Conservation (phyloP, 2,888 invertebrate species). For the Pterostichus niger region DNA sequence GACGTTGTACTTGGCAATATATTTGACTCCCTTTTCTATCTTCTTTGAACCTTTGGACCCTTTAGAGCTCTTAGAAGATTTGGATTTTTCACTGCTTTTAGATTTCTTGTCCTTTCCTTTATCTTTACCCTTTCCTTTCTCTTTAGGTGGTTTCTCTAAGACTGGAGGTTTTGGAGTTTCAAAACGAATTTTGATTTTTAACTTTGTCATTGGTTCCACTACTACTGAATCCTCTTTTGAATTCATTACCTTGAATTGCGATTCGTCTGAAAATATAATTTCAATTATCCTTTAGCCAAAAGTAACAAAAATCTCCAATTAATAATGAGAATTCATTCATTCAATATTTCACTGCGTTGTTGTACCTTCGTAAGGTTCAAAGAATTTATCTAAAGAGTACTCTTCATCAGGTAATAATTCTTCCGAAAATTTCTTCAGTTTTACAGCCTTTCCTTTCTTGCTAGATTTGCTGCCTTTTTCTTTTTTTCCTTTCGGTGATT, state of each 20-base stretch:
- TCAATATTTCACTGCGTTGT: neutral
- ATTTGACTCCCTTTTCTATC: conserved; percentile 53
- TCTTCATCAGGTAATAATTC: conserved; percentile 70
- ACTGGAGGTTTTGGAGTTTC: conserved; percentile 18
- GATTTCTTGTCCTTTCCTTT: conserved; percentile 64
- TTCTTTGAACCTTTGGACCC: conserved; percentile 21
- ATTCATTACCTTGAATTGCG: conserved; percentile 68
- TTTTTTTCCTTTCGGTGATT: conserved; percentile 37
- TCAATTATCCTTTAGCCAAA: neutral
- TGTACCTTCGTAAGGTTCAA: conserved; percentile 66
- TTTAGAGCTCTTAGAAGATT: conserved; percentile 62
- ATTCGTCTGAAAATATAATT: conserved; percentile 63
- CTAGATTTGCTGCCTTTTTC: conserved; percentile 31
- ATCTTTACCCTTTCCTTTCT: conserved; percentile 6
- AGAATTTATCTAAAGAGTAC: conserved; percentile 69
- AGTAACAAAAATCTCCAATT: too few relatives aligned
- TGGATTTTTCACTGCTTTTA: conserved; percentile 50
- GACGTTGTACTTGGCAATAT: conserved; percentile 70
- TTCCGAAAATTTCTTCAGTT: conserved; percentile 68
- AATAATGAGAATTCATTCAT: neutral
- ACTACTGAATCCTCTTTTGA: conserved; percentile 41
- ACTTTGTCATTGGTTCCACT: conserved; percentile 50
- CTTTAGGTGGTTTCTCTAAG: neutral
- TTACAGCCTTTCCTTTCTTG: conserved; percentile 25
- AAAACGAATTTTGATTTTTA: conserved; percentile 58